phyloP scores from a whole-genome alignment of 2,888 invertebrate genomes.

The Drosophila lutescens region DNA sequence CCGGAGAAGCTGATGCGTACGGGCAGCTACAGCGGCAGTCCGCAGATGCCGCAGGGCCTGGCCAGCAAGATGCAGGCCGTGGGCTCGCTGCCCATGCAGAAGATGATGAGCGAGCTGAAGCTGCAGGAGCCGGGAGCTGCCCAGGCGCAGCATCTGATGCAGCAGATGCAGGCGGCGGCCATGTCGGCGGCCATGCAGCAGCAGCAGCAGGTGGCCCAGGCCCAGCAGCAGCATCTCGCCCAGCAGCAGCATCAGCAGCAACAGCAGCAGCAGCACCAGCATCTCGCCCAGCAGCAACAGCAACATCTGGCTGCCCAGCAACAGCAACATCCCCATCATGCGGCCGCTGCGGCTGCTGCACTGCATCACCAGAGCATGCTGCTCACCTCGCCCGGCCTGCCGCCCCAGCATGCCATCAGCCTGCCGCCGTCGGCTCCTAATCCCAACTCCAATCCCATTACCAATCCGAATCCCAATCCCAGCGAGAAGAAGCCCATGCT shows the following conservation, averaged over 20 bases:
- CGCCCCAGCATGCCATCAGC: slow-evolving; percentile 90
- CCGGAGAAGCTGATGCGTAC: slow-evolving; percentile 99
- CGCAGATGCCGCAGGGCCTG: slow-evolving; percentile 88
- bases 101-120: slow-evolving; percentile 91
- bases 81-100: slow-evolving; percentile 87
- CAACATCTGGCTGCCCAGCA: slow-evolving; percentile 84
- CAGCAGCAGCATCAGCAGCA: slow-evolving; percentile 84
- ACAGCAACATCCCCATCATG: slow-evolving; percentile 81
- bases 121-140: slow-evolving; percentile 87
- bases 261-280: slow-evolving; percentile 85
- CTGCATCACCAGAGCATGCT: slow-evolving; percentile 86
- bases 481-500: slow-evolving; percentile 86
- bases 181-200: slow-evolving; percentile 84
- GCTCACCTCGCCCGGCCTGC: slow-evolving; percentile 90
- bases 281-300: slow-evolving; percentile 82
- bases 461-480: background rate
- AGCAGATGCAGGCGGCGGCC: slow-evolving; percentile 85
- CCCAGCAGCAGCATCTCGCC: slow-evolving; percentile 84
- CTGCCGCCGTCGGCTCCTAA: slow-evolving; percentile 85
- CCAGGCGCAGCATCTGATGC: slow-evolving; percentile 87
- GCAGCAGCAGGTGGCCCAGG: slow-evolving; percentile 67
- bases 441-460: background rate
- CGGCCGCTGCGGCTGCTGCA: slow-evolving; percentile 82
- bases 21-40: slow-evolving; percentile 94
- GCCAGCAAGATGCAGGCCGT: slow-evolving; percentile 91